Percentiles rank a stretch among this genome's conserved stretches.
phyloP scores from a whole-genome alignment of 2,888 invertebrate genomes.

The Kuschelorhynchus macadamiae region DNA sequence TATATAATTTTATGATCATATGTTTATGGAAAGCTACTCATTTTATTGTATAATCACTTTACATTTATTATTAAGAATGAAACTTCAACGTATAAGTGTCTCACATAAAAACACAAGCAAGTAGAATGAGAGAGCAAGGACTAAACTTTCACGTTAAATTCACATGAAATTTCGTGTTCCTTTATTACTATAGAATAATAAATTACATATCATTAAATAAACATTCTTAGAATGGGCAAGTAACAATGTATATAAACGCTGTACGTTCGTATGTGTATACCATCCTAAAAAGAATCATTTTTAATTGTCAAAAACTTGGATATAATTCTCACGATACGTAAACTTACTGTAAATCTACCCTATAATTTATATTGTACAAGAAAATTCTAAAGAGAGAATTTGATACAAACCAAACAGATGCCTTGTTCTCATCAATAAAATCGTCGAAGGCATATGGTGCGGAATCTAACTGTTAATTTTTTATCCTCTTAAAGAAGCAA shows the following conservation, averaged over 20 bases:
- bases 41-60: too few relatives aligned
- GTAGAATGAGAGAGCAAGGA: conserved; percentile 36
- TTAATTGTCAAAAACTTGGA: conserved; percentile 1
- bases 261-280: conserved; percentile 1
- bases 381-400: conserved; percentile 30
- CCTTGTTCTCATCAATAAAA: conserved; percentile 12
- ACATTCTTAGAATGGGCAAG: conserved; percentile 8
- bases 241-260: conserved; percentile 1
- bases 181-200: conserved; percentile 25
- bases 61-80: too few relatives aligned
- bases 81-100: too few relatives aligned
- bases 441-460: conserved; percentile 37
- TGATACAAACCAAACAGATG: conserved; percentile 42
- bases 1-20: too few relatives aligned
- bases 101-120: too few relatives aligned
- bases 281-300: conserved; percentile 7
- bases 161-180: conserved; percentile 41
- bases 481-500: conserved; percentile 29
- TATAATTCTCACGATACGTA: conserved; percentile 24
- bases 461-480: conserved; percentile 39
- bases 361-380: conserved; percentile 32
- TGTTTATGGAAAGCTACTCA: too few relatives aligned
- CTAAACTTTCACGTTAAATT: conserved; percentile 41
- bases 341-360: conserved; percentile 17
- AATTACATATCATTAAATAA: conserved; percentile 35